These are phyloP conservation scores for Polyommatus iphigenia DNA, from an alignment of 2,888 invertebrate species.

Conservation along the genomic window DNA sequence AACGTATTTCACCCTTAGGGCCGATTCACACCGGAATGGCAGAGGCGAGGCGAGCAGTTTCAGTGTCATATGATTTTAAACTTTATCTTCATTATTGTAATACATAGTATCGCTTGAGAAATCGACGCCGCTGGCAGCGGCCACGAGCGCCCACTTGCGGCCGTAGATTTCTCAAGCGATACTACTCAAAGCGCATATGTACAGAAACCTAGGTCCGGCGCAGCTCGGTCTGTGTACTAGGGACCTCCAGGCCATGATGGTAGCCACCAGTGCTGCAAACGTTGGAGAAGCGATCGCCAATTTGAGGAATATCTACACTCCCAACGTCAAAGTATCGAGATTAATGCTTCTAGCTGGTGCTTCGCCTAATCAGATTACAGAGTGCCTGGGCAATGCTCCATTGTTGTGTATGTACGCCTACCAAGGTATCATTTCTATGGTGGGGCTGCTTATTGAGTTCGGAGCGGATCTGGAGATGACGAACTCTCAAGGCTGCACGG, in stretches of 20 bases:
- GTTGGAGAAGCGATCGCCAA: constrained; percentile 92
- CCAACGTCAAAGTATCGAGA: constrained; percentile 96
- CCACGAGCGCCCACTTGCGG: too few relatives aligned
- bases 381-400: constrained; percentile 90
- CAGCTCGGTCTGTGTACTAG: constrained; percentile 86
- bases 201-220: constrained; percentile 88
- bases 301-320: constrained; percentile 93
- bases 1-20: too few relatives aligned
- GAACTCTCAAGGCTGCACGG: constrained; percentile 93
- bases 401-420: constrained; percentile 93
- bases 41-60: too few relatives aligned
- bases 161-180: too few relatives aligned
- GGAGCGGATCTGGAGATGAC: constrained; percentile 92
- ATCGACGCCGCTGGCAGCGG: too few relatives aligned
- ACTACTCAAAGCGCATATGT: constrained; percentile 97
- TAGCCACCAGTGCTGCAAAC: constrained; percentile 89
- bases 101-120: too few relatives aligned
- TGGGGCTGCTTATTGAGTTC: constrained; percentile 89
- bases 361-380: constrained; percentile 90
- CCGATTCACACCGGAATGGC: too few relatives aligned
- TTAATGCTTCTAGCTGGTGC: constrained; percentile 93
- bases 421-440: constrained; percentile 96
- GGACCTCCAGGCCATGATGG: constrained; percentile 95
- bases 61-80: too few relatives aligned
- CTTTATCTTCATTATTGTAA: too few relatives aligned